A percentile compares a stretch with the other conserved stretches of the same genome.
Conservation (phyloP, 2,888 invertebrate species). For the Hydrotaea diabolus region DNA sequence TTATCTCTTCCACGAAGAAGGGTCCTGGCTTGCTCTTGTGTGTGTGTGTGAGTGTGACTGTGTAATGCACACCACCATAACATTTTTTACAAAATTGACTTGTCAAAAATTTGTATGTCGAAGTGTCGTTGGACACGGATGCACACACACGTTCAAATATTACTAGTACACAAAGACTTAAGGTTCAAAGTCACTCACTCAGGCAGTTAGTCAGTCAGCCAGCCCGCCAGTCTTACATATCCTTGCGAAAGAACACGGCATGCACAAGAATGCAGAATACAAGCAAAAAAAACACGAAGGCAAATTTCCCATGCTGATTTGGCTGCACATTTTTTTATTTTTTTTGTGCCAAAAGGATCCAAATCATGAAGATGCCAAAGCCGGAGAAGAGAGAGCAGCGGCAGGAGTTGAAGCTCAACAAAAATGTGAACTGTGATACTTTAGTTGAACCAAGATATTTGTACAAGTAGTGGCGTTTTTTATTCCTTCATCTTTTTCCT, state of each 20-base stretch:
- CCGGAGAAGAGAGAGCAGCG: too few relatives aligned
- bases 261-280: too few relatives aligned
- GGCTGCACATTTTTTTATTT: slow-evolving; percentile 54
- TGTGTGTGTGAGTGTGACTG: not conserved
- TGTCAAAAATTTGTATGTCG: slow-evolving; percentile 54
- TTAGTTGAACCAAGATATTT: slow-evolving; percentile 26
- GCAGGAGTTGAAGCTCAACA: too few relatives aligned
- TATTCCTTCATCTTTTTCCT: not conserved
- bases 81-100: slow-evolving; percentile 47
- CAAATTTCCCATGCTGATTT: slow-evolving; percentile 63
- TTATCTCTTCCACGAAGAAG: not conserved
- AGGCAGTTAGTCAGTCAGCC: too few relatives aligned
- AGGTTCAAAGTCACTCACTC: slow-evolving; percentile 27
- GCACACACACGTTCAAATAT: slow-evolving; percentile 25
- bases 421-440: slow-evolving; percentile 19
- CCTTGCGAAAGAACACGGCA: too few relatives aligned
- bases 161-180: not conserved
- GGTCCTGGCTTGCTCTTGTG: not conserved
- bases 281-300: slow-evolving; percentile 39
- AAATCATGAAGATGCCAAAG: slow-evolving; percentile 6
- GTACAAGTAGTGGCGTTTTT: slow-evolving; percentile 12
- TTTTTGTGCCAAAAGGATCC: slow-evolving; percentile 40
- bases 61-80: slow-evolving; percentile 35
- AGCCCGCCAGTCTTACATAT: too few relatives aligned
- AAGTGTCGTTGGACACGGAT: slow-evolving; percentile 58